A percentile compares a stretch with the other conserved stretches of the same genome.
These are phyloP conservation scores for Bos javanicus DNA, from an alignment of 2,113 vertebrate genomes.

Conservation along the genomic window DNA sequence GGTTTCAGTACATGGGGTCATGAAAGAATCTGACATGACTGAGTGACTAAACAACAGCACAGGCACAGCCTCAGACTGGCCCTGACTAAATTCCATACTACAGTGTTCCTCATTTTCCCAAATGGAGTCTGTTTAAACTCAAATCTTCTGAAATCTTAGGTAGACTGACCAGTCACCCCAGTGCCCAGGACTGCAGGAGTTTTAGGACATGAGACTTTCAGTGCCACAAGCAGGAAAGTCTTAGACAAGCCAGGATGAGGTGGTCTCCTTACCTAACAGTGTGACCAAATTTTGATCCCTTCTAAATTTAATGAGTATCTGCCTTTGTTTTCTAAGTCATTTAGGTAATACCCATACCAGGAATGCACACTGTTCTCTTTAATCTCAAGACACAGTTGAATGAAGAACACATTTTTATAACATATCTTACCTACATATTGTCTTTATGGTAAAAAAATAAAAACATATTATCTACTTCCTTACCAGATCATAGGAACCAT, in stretches of 20 bases:
- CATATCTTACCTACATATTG: not conserved
- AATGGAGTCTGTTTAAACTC: not conserved
- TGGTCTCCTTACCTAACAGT: not conserved
- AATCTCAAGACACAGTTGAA: not conserved
- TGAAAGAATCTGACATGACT: not conserved
- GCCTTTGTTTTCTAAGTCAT: not conserved
- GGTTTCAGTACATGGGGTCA: not conserved
- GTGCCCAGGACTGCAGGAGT: not conserved
- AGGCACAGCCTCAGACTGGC: not conserved
- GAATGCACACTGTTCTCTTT: not conserved
- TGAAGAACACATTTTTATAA: not conserved
- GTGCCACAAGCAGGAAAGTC: not conserved
- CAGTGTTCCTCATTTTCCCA: not conserved
- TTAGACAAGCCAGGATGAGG: not conserved
- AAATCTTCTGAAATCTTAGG: not conserved
- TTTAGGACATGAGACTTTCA: not conserved
- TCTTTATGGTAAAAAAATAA: not conserved
- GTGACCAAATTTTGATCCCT: not conserved
- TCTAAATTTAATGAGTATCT: not conserved
- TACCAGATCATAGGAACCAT: not conserved
- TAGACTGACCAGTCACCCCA: not conserved
- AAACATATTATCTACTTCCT: not conserved
- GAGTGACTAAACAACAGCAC: not conserved
- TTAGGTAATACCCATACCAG: not conserved
- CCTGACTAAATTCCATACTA: not conserved